Evolutionary conservation across 2,797 vertebrate genomes (phyloP).

Genomic region (Coreius guichenoti): DNA sequence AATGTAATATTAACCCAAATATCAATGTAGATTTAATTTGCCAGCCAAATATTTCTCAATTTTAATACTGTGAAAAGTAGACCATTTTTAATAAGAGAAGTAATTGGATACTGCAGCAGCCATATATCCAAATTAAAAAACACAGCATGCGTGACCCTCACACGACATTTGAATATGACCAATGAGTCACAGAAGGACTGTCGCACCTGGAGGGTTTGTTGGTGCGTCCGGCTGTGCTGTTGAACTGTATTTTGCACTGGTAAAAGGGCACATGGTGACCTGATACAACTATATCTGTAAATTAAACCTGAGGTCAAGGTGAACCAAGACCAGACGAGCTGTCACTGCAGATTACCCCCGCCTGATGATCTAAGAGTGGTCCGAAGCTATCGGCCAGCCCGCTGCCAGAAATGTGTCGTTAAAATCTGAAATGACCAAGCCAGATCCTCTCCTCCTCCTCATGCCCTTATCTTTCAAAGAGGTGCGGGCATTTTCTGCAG

Average conservation of each 20-base stretch:
- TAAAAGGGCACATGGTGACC: conserved; percentile 43
- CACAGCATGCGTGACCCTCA: conserved; percentile 43
- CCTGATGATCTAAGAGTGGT: conserved; percentile 43
- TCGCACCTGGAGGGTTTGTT: conserved; percentile 36
- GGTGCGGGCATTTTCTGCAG: conserved; percentile 18
- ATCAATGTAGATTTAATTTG: not conserved
- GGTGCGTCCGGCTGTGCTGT: not conserved
- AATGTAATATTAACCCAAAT: conserved; percentile 22
- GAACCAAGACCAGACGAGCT: conserved; percentile 42
- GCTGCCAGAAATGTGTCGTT: conserved; percentile 37
- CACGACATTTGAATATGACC: conserved; percentile 36
- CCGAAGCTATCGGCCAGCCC: conserved; percentile 12
- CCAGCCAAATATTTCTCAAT: conserved; percentile 4
- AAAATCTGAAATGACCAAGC: conserved; percentile 47
- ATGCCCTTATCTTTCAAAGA: conserved; percentile 49
- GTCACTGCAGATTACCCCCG: conserved; percentile 44
- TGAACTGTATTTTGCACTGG: conserved; percentile 12
- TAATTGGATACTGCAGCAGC: conserved; percentile 12
- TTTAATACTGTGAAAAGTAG: not conserved
- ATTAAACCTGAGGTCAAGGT: conserved; percentile 51
- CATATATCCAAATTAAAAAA: conserved; percentile 33
- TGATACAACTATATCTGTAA: conserved; percentile 46
- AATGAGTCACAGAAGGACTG: conserved; percentile 48
- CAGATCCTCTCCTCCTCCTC: conserved; percentile 29
- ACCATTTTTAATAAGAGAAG: not conserved